Evolutionary conservation across 2,113 vertebrate species (phyloP).

Genomic region (Anhinga rufa): DNA sequence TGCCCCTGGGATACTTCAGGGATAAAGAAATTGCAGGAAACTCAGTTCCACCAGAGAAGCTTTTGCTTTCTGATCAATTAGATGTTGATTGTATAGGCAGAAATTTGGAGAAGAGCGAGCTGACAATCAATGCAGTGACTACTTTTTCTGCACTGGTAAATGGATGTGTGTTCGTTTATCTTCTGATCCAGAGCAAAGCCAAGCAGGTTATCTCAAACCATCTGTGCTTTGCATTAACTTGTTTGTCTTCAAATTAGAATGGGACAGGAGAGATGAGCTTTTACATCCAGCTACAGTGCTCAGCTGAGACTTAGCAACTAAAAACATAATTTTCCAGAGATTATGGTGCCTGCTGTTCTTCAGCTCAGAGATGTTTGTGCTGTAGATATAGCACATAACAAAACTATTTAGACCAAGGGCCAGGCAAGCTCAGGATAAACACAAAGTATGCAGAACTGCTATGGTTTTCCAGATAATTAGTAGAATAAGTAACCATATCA

Average conservation of each 20-base stretch:
- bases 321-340: neutral
- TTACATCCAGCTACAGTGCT: neutral
- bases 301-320: neutral
- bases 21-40: neutral
- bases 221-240: neutral
- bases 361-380: neutral
- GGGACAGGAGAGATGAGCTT: neutral
- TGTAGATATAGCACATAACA: neutral
- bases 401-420: neutral
- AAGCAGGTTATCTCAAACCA: neutral
- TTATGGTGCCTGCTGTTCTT: neutral
- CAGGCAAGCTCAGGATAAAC: neutral
- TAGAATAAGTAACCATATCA: neutral
- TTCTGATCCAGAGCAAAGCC: neutral
- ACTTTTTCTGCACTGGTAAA: neutral
- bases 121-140: neutral
- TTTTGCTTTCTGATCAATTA: neutral
- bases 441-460: neutral
- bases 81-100: neutral
- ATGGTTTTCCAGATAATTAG: neutral
- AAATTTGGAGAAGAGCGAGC: neutral
- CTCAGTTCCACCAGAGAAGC: neutral
- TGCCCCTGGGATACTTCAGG: neutral
- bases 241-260: neutral
- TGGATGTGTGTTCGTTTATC: neutral